Conservation (phyloP, 2,888 invertebrate genomes). For the Drosophila testacea region DNA sequence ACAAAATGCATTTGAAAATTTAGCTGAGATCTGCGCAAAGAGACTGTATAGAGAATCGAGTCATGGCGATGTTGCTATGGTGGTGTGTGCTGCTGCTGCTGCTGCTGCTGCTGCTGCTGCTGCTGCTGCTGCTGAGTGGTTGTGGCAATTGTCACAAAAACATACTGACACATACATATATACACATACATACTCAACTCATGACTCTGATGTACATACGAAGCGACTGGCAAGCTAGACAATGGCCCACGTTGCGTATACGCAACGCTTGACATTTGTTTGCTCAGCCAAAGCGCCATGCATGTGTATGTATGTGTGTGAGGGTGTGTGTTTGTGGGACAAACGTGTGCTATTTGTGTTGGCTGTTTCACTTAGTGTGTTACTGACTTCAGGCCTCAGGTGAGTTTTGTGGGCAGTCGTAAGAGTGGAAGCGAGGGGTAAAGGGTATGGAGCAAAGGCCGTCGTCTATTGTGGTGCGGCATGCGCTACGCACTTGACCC, state of each 20-base stretch:
- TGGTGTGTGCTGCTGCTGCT: background rate
- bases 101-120: slow-evolving; percentile 2
- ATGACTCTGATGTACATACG: slow-evolving; percentile 7
- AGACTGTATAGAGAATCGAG: slow-evolving; percentile 4
- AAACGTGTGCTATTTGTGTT: slow-evolving; percentile 71
- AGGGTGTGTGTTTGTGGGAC: slow-evolving; percentile 44
- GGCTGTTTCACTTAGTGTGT: slow-evolving; percentile 75
- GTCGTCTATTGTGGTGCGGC: slow-evolving; percentile 64
- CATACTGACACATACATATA: slow-evolving; percentile 5
- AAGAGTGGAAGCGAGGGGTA: background rate
- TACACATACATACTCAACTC: slow-evolving; percentile 8
- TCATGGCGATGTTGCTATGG: slow-evolving; percentile 13
- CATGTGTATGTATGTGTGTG: slow-evolving; percentile 14
- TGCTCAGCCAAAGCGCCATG: slow-evolving; percentile 44
- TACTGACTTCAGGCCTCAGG: slow-evolving; percentile 62
- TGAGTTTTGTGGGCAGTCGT: slow-evolving; percentile 22
- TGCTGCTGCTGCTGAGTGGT: slow-evolving; percentile 35
- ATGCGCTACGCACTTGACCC: slow-evolving; percentile 68
- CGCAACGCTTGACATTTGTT: slow-evolving; percentile 72
- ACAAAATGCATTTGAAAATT: slow-evolving; percentile 76
- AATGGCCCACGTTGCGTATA: slow-evolving; percentile 69
- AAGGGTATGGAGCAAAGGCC: slow-evolving; percentile 9
- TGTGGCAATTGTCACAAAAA: slow-evolving; percentile 37
- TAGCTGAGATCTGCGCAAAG: slow-evolving; percentile 51
- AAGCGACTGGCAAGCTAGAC: slow-evolving; percentile 49